phyloP scores from a whole-genome alignment of 2,113 vertebrate genomes.

The Trogon surrucura region DNA sequence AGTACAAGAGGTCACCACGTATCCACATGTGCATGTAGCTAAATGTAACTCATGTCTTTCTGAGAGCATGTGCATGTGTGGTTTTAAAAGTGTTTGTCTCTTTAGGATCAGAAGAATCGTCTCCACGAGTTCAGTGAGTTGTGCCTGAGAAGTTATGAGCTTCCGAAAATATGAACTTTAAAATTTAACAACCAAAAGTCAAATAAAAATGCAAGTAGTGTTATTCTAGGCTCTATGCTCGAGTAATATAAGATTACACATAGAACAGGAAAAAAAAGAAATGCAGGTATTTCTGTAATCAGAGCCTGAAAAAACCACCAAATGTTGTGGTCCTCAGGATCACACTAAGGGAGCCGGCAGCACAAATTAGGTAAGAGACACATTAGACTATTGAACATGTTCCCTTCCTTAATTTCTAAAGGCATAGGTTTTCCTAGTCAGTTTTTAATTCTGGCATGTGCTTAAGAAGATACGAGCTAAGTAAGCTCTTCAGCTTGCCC shows the following conservation, averaged over 20 bases:
- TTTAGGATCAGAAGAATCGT: background rate
- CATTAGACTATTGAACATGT: background rate
- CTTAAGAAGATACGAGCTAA: background rate
- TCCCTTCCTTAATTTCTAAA: background rate
- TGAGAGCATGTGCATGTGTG: background rate
- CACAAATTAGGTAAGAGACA: background rate
- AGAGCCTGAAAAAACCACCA: background rate
- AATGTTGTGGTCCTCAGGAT: background rate
- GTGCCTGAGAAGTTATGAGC: background rate
- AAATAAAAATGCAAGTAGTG: background rate
- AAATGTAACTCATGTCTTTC: background rate
- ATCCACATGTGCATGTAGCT: background rate
- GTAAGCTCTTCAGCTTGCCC: background rate
- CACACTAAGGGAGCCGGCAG: background rate
- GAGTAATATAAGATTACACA: background rate
- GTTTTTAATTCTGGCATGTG: background rate
- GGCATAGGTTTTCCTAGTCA: background rate
- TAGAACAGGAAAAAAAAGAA: background rate
- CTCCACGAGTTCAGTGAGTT: background rate
- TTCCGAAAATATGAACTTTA: background rate
- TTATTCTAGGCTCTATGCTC: background rate
- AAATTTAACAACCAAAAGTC: background rate
- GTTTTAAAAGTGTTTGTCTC: background rate
- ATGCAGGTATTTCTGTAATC: background rate
- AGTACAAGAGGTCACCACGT: accelerated